phyloP scores from a whole-genome alignment of 2,888 invertebrate genomes.

The Eupithecia subfuscata region DNA sequence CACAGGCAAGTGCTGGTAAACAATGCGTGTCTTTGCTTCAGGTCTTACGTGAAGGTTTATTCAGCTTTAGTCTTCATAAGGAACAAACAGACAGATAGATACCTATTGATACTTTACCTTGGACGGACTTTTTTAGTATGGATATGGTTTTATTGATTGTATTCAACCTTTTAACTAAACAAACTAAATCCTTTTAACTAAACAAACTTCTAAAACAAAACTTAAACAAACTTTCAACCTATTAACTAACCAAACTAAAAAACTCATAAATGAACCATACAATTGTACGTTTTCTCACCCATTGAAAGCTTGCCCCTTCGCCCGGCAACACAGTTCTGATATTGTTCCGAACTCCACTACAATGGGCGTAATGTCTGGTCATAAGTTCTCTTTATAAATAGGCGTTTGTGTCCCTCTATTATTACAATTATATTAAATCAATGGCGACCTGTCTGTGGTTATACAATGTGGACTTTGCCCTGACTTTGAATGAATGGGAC shows the following conservation, averaged over 20 bases:
- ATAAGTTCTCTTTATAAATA: not conserved
- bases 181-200: not conserved
- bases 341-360: not conserved
- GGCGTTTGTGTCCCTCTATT: not conserved
- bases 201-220: no score
- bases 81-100: not conserved
- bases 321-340: not conserved
- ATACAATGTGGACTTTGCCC: conserved; percentile 15
- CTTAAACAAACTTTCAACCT: not conserved
- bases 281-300: not conserved
- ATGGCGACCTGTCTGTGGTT: conserved; percentile 4
- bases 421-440: not conserved
- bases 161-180: not conserved
- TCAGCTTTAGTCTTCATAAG: not conserved
- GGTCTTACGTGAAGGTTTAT: not conserved
- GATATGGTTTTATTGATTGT: not conserved
- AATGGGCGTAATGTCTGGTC: not conserved
- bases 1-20: not conserved
- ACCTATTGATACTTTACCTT: not conserved
- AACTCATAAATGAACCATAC: not conserved
- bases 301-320: not conserved
- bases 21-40: not conserved
- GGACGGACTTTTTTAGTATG: not conserved
- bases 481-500: conserved; percentile 14
- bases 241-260: not conserved